A percentile compares a stretch with the other conserved stretches of the same genome.
phyloP scores from a whole-genome alignment of 2,797 vertebrate species.

The Antrozous pallidus region DNA sequence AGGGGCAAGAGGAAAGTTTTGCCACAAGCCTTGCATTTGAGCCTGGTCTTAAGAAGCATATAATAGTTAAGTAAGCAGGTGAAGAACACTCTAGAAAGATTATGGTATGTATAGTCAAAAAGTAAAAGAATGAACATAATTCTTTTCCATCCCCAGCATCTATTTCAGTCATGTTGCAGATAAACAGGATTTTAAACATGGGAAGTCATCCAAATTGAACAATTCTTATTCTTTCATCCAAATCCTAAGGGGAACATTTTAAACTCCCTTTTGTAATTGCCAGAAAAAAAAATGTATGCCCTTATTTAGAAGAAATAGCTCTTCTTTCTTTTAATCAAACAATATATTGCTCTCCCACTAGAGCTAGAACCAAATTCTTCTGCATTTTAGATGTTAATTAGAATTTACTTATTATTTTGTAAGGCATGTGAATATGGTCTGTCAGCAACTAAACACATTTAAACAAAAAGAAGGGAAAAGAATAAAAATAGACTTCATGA shows the following conservation, averaged over 20 bases:
- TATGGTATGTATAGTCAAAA: conserved; percentile 31
- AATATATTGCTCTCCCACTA: conserved; percentile 19
- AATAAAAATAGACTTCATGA: background rate
- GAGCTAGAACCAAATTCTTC: background rate
- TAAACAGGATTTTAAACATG: conserved; percentile 58
- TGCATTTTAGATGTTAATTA: conserved; percentile 62
- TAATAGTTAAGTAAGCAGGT: background rate
- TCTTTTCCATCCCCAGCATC: background rate
- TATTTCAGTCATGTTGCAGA: conserved; percentile 63
- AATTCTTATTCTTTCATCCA: conserved; percentile 66
- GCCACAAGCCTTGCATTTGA: background rate
- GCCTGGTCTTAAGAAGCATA: background rate
- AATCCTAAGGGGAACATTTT: conserved; percentile 55
- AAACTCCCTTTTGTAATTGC: conserved; percentile 53
- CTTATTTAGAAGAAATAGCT: conserved; percentile 47
- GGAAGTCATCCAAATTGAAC: conserved; percentile 50
- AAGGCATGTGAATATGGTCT: conserved; percentile 44
- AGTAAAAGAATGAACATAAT: background rate
- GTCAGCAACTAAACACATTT: conserved; percentile 41
- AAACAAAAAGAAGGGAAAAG: background rate
- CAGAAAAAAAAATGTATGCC: too few species aligned
- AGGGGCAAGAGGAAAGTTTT: background rate
- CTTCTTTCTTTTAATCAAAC: conserved; percentile 56
- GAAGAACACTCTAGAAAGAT: background rate
- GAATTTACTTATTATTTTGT: conserved; percentile 60